Evolutionary conservation across 2,888 invertebrate genomes (phyloP), one percentile per base, ranked within the genome.

Genomic region (Acrobasis repandana): DNA sequence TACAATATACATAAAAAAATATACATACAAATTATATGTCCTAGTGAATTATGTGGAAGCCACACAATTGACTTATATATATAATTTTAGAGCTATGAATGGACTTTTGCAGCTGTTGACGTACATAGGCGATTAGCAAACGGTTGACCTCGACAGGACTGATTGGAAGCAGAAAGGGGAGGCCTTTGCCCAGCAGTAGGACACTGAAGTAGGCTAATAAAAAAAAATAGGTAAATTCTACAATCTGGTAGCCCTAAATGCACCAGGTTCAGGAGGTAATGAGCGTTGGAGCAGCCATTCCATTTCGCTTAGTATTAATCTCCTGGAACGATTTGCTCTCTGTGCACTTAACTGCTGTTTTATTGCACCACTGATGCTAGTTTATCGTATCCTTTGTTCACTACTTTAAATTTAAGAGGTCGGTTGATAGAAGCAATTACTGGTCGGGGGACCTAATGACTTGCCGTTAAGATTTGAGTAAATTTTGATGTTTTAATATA

Each of bases 331-430:
- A 76, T 75, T 76, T 69, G 65, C 71, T 69, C 70, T 68, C 71
- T 63, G 61, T 72, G 76, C 74, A 74, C 72, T 81, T 76, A 75
- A 78, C 73, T 73, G 73, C 75, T 72, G 63, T 74, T 83, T 81
- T 79, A 82, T 80, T 76, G 74, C 73, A 70, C 63, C 67, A 70
- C 75, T 80, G 76, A 77, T 74, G 67, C 65, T 65, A 66, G 65
- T 74, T 74, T 74, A 74, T 72, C 63, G 67, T 62, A 66, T 67
- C 67, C 68, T 67, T 66, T 72, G 67, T 71, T 68, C 69, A 67
- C 18, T 56, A 58, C 36, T 61, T 56, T 51, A 33, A 33, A 51
- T 56, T 36, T 56, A 47, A 46, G 50, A 52, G 36, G 28, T 54
- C 48, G 48, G 58, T 59, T 36, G 16, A 54, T 54, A 54, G 9